Percentiles rank a stretch among this genome's conserved stretches.
phyloP scores from a whole-genome alignment of 2,797 vertebrate species.

The Gephyroberyx darwinii region DNA sequence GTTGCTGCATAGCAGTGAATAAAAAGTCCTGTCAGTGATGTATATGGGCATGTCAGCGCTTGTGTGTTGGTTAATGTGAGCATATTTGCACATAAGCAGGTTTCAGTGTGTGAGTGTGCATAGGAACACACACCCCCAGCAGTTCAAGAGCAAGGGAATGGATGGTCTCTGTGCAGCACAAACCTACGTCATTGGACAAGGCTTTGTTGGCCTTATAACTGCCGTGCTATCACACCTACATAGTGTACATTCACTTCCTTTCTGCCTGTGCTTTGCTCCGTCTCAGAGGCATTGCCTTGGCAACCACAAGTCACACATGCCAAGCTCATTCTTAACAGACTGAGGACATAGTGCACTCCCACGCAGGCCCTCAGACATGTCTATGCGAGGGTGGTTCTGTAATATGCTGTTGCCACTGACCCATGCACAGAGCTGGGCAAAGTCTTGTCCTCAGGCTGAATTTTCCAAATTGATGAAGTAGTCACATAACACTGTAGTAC shows the following conservation, averaged over 20 bases:
- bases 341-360: conserved; percentile 50
- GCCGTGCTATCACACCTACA: conserved; percentile 45
- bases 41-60: conserved; percentile 42
- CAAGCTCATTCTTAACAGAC: conserved; percentile 52
- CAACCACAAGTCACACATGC: conserved; percentile 67
- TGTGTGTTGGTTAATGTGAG: conserved; percentile 46
- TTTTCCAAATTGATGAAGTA: conserved; percentile 12
- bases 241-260: conserved; percentile 53
- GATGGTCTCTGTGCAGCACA: conserved; percentile 8
- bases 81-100: conserved; percentile 50
- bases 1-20: conserved; percentile 15
- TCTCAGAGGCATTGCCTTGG: conserved; percentile 58
- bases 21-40: conserved; percentile 24
- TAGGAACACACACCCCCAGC: conserved; percentile 29
- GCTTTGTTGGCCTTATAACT: conserved; percentile 33
- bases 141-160: not conserved
- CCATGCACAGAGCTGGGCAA: conserved; percentile 42
- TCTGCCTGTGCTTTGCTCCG: conserved; percentile 20
- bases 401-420: conserved; percentile 39
- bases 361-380: conserved; percentile 50
- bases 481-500: conserved; percentile 18
- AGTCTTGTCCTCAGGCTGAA: conserved; percentile 43
- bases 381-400: conserved; percentile 54
- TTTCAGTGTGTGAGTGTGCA: conserved; percentile 2
- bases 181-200: conserved; percentile 31